Evolutionary conservation across 1,140 invertebrate species (phyloP), one percentile per base, ranked within the genome.

Genomic region (Drosophila pachea): DNA sequence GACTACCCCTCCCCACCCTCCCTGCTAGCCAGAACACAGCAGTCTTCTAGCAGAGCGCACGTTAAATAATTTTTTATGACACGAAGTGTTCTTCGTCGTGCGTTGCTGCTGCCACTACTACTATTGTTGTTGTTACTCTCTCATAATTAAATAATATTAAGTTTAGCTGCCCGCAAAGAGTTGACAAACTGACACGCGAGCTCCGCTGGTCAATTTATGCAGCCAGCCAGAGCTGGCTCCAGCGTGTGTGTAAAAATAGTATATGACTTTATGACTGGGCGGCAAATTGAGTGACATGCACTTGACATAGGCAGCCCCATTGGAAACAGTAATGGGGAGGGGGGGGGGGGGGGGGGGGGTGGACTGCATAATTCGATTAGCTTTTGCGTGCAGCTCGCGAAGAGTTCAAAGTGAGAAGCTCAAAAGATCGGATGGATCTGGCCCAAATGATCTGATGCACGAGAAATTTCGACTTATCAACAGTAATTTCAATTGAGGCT

Each of bases 101-200:
- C n/a, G 61, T 76, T 66, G 64, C 83, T 78, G 68, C 66, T 33
- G 63, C 48, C 62, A 62, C 49, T 53, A 59, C n/a, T n/a, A n/a
- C n/a, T n/a, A n/a, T 71, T 71, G 69, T 72, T 68, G 64, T 36
- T 71, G 33, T 55, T 58, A 11, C 40, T 42, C 40, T 43, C 12
- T 14, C 14, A 62, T 83, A 83, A 83, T 83, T 83, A 83, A 83
- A 83, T 83, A 78, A 83, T 79, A 73, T 84, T 82, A 82, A 81
- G 77, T 67, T 50, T 63, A 75, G 73, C 75, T 55, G 29, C 22
- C 22, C 22, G 22, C 22, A 22, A 64, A 52, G 47, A 74, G 66
- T 73, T 68, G 71, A 78, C 76, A 83, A 83, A 83, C 50, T 68
- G 78, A 82, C 78, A 82, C 78, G 78, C 78, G 66, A 83, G 55